Base-by-base conservation (phyloP, 2,797 vertebrate genomes). In the Artibeus lituratus region DNA sequence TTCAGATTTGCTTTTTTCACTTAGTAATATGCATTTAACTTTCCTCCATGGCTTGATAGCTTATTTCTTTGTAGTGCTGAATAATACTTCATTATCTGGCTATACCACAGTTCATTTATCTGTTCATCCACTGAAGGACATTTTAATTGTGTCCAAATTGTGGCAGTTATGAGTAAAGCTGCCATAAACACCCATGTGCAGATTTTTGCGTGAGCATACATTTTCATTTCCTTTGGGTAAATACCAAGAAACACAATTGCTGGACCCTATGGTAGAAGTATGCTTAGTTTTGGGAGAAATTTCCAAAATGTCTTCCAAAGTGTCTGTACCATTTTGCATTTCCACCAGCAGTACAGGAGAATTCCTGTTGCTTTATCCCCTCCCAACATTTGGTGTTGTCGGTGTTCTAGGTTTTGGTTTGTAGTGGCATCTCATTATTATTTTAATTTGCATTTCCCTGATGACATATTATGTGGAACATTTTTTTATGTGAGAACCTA, bases 21-120 rank as follows among this genome's bases (percentile, higher is more conserved):
- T 91, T 74, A 78, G 26, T 89, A 62, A 83, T 59, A 83, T 62
- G 53, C 26, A 65, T 84, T 91, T 84, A 91, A 74, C 29, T 91
- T 83, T 74, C 42, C 18, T 74, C 55, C 55, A 67, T 77, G 57
- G 11, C 37, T 77, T 65, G 37, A 44, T 85, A 77, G 81, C 59
- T 92, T 47, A 42, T 67, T 86, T 92, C 47, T 92, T 86, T 92
- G 57, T 86, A 69, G 72, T 51, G 47, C 32, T 78, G 10, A 92
- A 69, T 92, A 69, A 55, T 86, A 69, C 11, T 57, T 14, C 49
- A 24, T 78, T 92, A 26, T 57, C 16, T 92, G 32, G 22, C 15
- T 86, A 15, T 77, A 47, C 65, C 67, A 70, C 49, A 47, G 22
- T 72, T 81, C 44, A 90, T 53, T 65, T 77, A 77, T 51, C 62